phyloP scores from a whole-genome alignment of 1,140 invertebrate species.

The Episyrphus balteatus region DNA sequence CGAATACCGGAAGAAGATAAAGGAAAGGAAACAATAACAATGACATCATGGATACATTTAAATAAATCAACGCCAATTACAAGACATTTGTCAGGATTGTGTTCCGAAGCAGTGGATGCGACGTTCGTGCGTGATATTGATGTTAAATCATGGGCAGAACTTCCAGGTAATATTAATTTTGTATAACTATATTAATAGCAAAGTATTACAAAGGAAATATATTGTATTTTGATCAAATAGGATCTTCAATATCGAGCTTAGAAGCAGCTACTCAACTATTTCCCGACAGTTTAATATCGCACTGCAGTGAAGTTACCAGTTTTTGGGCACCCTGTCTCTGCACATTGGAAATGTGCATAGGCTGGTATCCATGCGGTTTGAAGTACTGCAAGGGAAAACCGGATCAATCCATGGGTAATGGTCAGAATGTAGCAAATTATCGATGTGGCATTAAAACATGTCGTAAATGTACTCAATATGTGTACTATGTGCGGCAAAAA shows the following conservation, averaged over 20 bases:
- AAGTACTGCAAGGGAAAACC: slow-evolving; percentile 79
- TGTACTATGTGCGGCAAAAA: slow-evolving; percentile 71
- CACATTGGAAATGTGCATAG: slow-evolving; percentile 71
- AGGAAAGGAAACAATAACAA: slow-evolving; percentile 64
- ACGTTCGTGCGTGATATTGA: slow-evolving; percentile 71
- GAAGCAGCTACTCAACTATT: slow-evolving; percentile 46
- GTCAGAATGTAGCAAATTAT: slow-evolving; percentile 48
- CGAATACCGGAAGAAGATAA: slow-evolving; percentile 80
- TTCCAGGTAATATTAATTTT: slow-evolving; percentile 48
- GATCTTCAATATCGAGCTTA: slow-evolving; percentile 46
- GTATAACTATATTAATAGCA: background rate
- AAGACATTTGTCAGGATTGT: slow-evolving; percentile 59
- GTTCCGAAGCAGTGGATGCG: slow-evolving; percentile 60
- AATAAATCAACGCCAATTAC: slow-evolving; percentile 58
- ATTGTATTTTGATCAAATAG: slow-evolving; percentile 30
- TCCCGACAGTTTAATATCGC: slow-evolving; percentile 37
- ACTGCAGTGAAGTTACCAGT: slow-evolving; percentile 52
- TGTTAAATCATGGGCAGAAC: slow-evolving; percentile 60
- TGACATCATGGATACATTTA: slow-evolving; percentile 68
- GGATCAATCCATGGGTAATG: slow-evolving; percentile 23
- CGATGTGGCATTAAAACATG: slow-evolving; percentile 93
- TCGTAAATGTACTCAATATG: slow-evolving; percentile 75
- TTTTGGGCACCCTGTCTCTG: slow-evolving; percentile 63
- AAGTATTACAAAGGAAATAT: background rate
- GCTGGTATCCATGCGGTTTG: slow-evolving; percentile 83